Evolutionary conservation across 2,888 invertebrate genomes (phyloP).

Genomic region (Lutraria lutraria): DNA sequence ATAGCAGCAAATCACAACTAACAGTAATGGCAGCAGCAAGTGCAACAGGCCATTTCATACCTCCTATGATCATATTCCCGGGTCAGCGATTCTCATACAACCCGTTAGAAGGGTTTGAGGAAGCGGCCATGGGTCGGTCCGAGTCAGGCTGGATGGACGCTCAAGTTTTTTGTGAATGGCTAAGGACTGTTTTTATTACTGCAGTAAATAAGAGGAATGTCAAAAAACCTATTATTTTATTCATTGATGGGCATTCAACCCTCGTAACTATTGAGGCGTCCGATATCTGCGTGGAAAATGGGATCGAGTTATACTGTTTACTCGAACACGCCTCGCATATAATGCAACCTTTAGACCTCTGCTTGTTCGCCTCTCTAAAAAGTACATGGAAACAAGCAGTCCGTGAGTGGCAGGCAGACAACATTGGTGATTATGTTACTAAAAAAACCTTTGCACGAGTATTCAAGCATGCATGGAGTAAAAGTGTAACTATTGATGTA

Average conservation of each 20-base stretch:
- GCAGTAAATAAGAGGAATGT: conserved; percentile 15
- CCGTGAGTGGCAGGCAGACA: conserved; percentile 40
- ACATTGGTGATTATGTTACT: conserved; percentile 53
- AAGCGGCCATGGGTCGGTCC: conserved; percentile 43
- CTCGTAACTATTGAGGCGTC: conserved; percentile 61
- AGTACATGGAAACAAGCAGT: conserved; percentile 49
- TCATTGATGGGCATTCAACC: too few species aligned
- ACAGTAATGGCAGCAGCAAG: conserved; percentile 51
- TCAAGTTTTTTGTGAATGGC: conserved; percentile 42
- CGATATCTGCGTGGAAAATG: conserved; percentile 44
- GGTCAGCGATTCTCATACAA: conserved; percentile 45
- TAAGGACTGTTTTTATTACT: conserved; percentile 49
- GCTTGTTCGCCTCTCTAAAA: conserved; percentile 62
- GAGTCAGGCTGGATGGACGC: conserved; percentile 52
- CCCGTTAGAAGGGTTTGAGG: conserved; percentile 57
- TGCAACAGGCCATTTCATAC: conserved; percentile 40
- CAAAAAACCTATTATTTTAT: conserved; percentile 47
- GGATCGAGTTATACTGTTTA: conserved; percentile 62
- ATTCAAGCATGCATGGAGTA: conserved; percentile 54
- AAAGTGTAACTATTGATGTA: conserved; percentile 50
- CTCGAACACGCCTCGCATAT: conserved; percentile 63
- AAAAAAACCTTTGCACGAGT: conserved; percentile 58
- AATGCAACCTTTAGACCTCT: conserved; percentile 62
- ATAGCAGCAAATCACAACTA: conserved; percentile 40
- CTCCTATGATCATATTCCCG: conserved; percentile 55